Base-by-base conservation (phyloP, 2,797 vertebrate genomes). In the Leptodactylus fallax region DNA sequence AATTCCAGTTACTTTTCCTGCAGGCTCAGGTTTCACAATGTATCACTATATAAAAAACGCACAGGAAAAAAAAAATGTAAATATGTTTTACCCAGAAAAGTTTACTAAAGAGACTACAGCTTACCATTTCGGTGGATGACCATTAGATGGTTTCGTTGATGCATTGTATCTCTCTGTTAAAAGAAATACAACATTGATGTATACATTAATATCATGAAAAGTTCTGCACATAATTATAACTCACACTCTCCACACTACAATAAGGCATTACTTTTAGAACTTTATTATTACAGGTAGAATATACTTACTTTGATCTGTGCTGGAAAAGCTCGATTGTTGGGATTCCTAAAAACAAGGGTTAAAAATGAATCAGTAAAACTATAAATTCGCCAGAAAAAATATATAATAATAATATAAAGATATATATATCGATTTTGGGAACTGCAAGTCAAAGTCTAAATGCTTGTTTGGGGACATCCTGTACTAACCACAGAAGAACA, bases 261-360 rank as follows among this genome's bases (percentile, higher is more conserved):
- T n/a, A n/a, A n/a, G n/a, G n/a, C n/a, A n/a, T n/a, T n/a, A n/a
- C n/a, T n/a, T n/a, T n/a, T n/a, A 51, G 13, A n/a, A n/a, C 19
- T 19, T 6, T n/a, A 12, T 51, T 11, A 51, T 36, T 16, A 27
- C 13, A 56, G 17, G 27, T 45, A 84, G 25, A 60, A 72, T 13
- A 90, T 90, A 98, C 98, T 98, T 91, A 99, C 98, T 99, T 93
- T 97, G 97, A 87, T 96, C 96, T 92, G 96, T 96, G 90, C 95
- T 85, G 90, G 94, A 95, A 93, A 97, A 97, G 91, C 89, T 93
- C 88, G 95, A 91, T 90, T 97, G 95, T 11, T 98, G 97, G 82
- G 96, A 93, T 86, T 99, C 98, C 98, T 96, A 90, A 65, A 90
- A 90, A 60, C 90, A 69, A 51, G 91, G 36, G 36, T 36, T 36